Conservation (phyloP, 2,888 invertebrate species). For the Thymelicus lineola region DNA sequence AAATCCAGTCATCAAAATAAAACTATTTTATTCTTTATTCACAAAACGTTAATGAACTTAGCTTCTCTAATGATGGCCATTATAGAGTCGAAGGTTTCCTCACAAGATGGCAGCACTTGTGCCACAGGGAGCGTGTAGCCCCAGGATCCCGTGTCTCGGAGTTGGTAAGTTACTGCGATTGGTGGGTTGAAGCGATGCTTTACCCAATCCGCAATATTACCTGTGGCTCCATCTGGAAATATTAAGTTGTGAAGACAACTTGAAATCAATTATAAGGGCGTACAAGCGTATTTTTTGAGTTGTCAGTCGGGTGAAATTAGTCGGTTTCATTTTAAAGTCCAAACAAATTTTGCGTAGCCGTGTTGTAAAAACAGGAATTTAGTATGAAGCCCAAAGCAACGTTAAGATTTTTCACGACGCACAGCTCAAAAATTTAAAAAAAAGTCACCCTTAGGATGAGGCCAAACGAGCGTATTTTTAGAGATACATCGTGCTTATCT, state of each 20-base stretch:
- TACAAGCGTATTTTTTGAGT: too few species aligned
- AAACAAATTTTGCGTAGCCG: too few species aligned
- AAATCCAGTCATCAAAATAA: neutral
- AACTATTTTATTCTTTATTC: conserved; percentile 39
- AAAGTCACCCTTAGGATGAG: too few species aligned
- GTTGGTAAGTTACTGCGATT: conserved; percentile 88
- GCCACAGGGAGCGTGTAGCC: conserved; percentile 89
- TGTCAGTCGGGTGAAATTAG: too few species aligned
- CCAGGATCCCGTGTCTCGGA: conserved; percentile 85
- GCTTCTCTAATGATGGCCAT: conserved; percentile 76
- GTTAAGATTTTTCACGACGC: too few species aligned
- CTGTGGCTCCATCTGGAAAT: conserved; percentile 86
- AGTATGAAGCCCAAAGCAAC: too few species aligned
- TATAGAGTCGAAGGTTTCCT: conserved; percentile 86
- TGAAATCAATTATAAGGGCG: too few species aligned
- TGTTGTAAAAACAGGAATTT: too few species aligned
- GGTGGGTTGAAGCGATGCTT: conserved; percentile 88
- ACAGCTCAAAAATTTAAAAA: too few species aligned
- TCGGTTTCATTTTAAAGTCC: too few species aligned
- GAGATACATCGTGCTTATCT: too few species aligned
- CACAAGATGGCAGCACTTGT: conserved; percentile 87
- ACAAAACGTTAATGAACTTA: conserved; percentile 62
- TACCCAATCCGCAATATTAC: conserved; percentile 90
- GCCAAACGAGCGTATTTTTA: too few species aligned
- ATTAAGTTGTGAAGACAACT: neutral